phyloP scores from a whole-genome alignment of 2,888 invertebrate species.

The Drosophila lutescens region DNA sequence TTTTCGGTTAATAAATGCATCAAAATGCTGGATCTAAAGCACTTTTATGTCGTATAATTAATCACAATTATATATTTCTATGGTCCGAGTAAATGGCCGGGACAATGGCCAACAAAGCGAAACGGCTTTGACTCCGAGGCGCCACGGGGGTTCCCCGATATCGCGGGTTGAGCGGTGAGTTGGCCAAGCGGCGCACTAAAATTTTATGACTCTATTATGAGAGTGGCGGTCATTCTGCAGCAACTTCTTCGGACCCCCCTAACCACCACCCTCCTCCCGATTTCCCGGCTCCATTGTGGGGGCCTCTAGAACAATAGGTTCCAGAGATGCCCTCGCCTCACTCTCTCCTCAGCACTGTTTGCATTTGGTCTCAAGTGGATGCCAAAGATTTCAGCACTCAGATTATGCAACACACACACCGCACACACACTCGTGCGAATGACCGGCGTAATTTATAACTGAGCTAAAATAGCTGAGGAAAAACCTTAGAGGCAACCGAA shows the following conservation, averaged over 20 bases:
- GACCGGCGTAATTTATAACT: conserved; percentile 74
- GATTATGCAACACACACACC: conserved; percentile 63
- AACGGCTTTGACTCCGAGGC: conserved; percentile 59
- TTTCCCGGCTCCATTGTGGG: conserved; percentile 56
- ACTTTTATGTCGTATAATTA: conserved; percentile 79
- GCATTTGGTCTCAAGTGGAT: conserved; percentile 69
- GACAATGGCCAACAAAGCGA: conserved; percentile 78
- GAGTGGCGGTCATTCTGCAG: conserved; percentile 67
- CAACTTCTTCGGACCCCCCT: background rate
- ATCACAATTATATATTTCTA: conserved; percentile 80
- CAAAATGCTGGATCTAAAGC: conserved; percentile 76
- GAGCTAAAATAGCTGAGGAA: conserved; percentile 71
- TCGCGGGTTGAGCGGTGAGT: conserved; percentile 25
- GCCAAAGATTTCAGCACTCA: conserved; percentile 72
- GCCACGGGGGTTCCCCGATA: conserved; percentile 66
- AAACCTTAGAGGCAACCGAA: conserved; percentile 52
- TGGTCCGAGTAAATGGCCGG: conserved; percentile 68
- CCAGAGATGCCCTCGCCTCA: conserved; percentile 13
- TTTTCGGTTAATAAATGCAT: conserved; percentile 78
- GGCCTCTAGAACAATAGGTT: conserved; percentile 49
- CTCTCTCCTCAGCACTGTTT: conserved; percentile 31
- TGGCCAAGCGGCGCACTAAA: conserved; percentile 73
- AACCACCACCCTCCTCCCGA: background rate
- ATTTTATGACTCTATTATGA: conserved; percentile 80
- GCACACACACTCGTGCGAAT: too few species aligned